phyloP scores from a whole-genome alignment of 1,140 invertebrate species.

The Trichomalopsis sarcophagae region DNA sequence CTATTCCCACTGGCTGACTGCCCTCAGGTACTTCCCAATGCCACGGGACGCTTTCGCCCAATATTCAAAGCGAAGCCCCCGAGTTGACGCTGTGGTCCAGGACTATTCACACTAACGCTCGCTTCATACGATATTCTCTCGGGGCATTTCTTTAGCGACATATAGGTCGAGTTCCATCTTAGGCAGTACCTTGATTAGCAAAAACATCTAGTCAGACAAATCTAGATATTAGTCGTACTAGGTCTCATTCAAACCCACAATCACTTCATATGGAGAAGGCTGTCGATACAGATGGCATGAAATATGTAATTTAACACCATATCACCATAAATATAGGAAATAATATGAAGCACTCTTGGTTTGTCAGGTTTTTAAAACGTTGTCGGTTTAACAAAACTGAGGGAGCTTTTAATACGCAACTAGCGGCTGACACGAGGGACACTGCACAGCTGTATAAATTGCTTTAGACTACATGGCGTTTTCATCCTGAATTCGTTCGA shows the following conservation, averaged over 20 bases:
- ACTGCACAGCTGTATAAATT: constrained; percentile 65
- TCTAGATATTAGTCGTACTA: constrained; percentile 15
- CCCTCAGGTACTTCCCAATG: constrained; percentile 71
- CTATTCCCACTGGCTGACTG: constrained; percentile 75
- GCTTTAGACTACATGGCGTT: constrained; percentile 53
- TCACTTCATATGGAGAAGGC: constrained; percentile 23
- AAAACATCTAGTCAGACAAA: constrained; percentile 21
- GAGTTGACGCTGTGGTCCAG: constrained; percentile 59
- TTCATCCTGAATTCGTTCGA: neutral
- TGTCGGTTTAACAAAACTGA: constrained; percentile 51
- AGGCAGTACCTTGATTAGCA: constrained; percentile 11
- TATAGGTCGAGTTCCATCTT: constrained; percentile 23
- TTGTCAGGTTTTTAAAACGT: constrained; percentile 37
- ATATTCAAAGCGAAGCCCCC: constrained; percentile 31
- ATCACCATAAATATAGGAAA: constrained; percentile 26
- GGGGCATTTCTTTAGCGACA: constrained; percentile 49
- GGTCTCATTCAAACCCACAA: constrained; percentile 15
- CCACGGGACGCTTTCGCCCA: constrained; percentile 64
- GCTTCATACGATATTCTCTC: constrained; percentile 56
- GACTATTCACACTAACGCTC: constrained; percentile 67
- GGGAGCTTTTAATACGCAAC: constrained; percentile 59
- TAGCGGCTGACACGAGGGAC: constrained; percentile 57
- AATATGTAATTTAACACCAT: constrained; percentile 44
- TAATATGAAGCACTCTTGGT: constrained; percentile 51
- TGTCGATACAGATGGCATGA: constrained; percentile 44